Conservation (phyloP, 2,113 vertebrate genomes). For the Centropristis striata region DNA sequence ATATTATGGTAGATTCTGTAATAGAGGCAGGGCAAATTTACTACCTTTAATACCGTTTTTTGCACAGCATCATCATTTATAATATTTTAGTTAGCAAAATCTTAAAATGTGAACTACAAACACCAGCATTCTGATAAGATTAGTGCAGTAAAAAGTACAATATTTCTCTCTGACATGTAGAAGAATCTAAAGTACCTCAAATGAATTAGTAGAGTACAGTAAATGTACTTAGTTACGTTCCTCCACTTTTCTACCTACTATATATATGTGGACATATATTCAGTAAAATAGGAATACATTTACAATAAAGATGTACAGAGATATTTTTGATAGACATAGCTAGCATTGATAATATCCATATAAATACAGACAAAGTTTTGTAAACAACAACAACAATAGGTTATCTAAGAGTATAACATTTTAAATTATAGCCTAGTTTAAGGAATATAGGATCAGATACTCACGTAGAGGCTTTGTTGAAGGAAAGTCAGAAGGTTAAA, state of each 20-base stretch:
- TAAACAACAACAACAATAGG: not conserved
- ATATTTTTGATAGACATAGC: not conserved
- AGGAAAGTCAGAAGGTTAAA: not conserved
- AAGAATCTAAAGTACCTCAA: no score
- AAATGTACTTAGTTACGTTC: not conserved
- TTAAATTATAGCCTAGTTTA: no score
- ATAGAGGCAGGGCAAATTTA: not conserved
- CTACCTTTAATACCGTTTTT: no score
- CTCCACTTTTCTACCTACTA: not conserved
- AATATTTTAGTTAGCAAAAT: no score
- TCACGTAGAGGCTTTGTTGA: conserved; percentile 17
- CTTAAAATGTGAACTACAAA: no score
- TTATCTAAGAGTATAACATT: not conserved
- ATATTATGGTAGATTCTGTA: not conserved
- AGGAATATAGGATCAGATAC: conserved; percentile 14
- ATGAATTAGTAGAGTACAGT: no score
- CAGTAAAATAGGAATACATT: not conserved
- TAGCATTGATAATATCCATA: not conserved
- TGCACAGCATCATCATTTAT: no score
- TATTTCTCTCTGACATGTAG: no score
- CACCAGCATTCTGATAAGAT: no score
- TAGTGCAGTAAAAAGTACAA: no score
- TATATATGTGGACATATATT: not conserved
- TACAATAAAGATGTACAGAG: not conserved
- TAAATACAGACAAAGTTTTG: not conserved